A percentile compares a stretch with the other conserved stretches of the same genome.
phyloP scores from a whole-genome alignment of 2,113 vertebrate genomes.

The Microcebus jonahi region DNA sequence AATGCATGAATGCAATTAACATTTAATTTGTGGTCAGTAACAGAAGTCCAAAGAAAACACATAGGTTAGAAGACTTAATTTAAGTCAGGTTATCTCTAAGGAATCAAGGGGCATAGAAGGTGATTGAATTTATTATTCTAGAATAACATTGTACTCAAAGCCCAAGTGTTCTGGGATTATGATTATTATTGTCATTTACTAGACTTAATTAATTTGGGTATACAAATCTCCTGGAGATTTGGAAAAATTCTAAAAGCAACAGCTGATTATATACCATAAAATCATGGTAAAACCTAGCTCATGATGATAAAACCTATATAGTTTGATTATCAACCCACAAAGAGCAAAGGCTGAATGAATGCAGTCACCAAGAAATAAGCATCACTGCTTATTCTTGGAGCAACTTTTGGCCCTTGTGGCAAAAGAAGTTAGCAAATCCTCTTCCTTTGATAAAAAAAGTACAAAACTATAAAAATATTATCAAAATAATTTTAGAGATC shows the following conservation, averaged over 20 bases:
- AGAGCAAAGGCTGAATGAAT: not conserved
- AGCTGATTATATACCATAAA: not conserved
- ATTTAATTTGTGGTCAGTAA: conserved; percentile 29
- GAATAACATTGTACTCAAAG: not conserved
- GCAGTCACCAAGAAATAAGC: not conserved
- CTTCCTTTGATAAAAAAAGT: not conserved
- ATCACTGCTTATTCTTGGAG: no score
- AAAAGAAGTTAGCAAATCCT: not conserved
- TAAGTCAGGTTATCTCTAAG: not conserved
- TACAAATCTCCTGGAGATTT: not conserved
- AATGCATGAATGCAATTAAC: not conserved
- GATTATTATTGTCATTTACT: not conserved
- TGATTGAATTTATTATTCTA: conserved; percentile 28
- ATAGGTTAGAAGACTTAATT: not conserved
- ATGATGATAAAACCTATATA: not conserved
- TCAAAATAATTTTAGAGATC: not conserved
- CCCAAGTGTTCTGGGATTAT: not conserved
- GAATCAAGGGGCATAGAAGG: not conserved
- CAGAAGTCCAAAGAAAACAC: not conserved
- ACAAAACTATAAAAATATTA: not conserved
- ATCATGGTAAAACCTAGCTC: not conserved
- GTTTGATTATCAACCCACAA: not conserved
- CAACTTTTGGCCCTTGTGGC: not conserved
- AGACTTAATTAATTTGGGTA: not conserved
- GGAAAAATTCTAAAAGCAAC: not conserved